These are phyloP conservation scores for Threskiornis aethiopicus DNA, from an alignment of 2,797 vertebrate species.

Conservation along the genomic window DNA sequence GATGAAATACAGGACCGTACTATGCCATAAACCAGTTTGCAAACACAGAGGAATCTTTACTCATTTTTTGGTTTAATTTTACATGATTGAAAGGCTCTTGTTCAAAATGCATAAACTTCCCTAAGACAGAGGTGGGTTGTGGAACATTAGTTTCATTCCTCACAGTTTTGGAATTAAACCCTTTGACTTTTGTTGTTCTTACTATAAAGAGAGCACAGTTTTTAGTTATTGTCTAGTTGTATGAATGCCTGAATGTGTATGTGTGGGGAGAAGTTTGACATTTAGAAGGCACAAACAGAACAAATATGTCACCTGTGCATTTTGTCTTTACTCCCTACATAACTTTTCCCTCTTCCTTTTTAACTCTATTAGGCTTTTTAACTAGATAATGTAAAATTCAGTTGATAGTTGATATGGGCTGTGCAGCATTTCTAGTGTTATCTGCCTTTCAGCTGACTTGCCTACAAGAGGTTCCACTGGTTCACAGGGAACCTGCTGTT, in stretches of 20 bases:
- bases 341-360: background rate
- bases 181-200: slow-evolving; percentile 57
- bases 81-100: slow-evolving; percentile 19
- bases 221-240: slow-evolving; percentile 36
- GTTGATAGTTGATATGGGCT: background rate
- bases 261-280: slow-evolving; percentile 51
- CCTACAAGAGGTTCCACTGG: background rate
- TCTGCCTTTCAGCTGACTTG: background rate
- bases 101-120: background rate
- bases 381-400: background rate
- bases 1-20: background rate
- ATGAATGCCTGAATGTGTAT: slow-evolving; percentile 23
- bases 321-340: background rate
- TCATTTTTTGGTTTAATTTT: background rate
- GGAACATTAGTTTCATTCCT: slow-evolving; percentile 65
- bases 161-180: slow-evolving; percentile 54
- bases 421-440: background rate
- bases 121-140: slow-evolving; percentile 56
- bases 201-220: slow-evolving; percentile 64
- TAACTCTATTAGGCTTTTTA: background rate
- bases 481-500: background rate
- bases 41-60: background rate
- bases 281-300: slow-evolving; percentile 51
- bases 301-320: slow-evolving; percentile 57
- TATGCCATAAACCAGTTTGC: background rate